These are phyloP conservation scores for Odobenus rosmarus DNA, from an alignment of 2,113 vertebrate genomes.

Conservation along the genomic window DNA sequence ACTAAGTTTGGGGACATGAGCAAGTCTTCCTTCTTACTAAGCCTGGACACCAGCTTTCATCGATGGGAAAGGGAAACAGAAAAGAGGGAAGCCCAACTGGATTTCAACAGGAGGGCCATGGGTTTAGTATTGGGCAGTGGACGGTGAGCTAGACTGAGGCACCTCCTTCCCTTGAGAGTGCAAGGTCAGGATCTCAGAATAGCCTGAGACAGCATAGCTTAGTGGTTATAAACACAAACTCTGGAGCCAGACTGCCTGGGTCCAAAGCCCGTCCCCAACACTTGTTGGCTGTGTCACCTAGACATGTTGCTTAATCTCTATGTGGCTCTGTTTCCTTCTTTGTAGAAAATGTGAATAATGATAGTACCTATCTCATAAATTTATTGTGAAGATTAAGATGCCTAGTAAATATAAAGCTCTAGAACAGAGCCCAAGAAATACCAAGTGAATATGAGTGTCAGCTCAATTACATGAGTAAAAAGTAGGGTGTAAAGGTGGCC, in stretches of 20 bases:
- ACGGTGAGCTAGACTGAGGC: not conserved
- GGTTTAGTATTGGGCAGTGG: not conserved
- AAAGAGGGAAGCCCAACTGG: not conserved
- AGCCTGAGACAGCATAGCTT: constrained; percentile 32
- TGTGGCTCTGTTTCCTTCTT: not conserved
- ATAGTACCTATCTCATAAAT: not conserved
- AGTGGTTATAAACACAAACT: constrained; percentile 53
- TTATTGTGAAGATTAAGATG: constrained; percentile 5
- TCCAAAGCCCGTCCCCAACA: constrained; percentile 24
- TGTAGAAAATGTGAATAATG: constrained; percentile 23
- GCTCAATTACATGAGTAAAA: constrained; percentile 34
- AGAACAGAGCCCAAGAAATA: not conserved
- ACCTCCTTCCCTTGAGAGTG: constrained; percentile 53
- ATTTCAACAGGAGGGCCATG: not conserved
- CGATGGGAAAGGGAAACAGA: not conserved
- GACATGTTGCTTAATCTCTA: not conserved
- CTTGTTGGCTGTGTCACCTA: constrained; percentile 31
- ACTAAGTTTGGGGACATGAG: not conserved
- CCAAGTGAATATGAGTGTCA: not conserved
- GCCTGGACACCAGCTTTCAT: not conserved
- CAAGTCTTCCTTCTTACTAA: constrained; percentile 30
- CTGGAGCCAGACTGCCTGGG: constrained; percentile 57
- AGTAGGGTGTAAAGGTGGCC: not conserved
- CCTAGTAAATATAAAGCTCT: constrained; percentile 40
- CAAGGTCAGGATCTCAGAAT: constrained; percentile 62